These are phyloP conservation scores for Agrotis clavis DNA, from an alignment of 2,888 invertebrate genomes.

Conservation along the genomic window DNA sequence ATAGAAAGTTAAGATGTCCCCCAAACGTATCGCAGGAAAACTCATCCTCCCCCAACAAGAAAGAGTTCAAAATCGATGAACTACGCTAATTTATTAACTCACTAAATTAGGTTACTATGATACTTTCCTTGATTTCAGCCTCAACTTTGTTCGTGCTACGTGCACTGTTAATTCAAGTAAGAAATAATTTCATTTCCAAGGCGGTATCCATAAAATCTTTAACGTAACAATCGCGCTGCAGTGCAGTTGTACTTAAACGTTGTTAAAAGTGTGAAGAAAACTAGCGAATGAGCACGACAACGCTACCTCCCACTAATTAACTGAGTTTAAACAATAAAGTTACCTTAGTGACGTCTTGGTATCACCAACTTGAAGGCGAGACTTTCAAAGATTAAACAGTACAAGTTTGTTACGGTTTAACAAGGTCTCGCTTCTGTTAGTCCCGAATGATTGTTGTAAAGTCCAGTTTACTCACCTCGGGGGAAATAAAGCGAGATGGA, in stretches of 20 bases:
- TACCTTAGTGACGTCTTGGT: constrained; percentile 71
- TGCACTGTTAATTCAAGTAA: constrained; percentile 40
- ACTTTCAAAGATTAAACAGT: constrained; percentile 80
- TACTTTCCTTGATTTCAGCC: constrained; percentile 34
- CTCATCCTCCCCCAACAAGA: constrained; percentile 38
- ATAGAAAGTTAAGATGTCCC: constrained; percentile 60
- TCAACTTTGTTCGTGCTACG: constrained; percentile 38
- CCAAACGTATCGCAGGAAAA: constrained; percentile 43
- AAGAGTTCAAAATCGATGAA: constrained; percentile 50
- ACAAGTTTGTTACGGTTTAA: constrained; percentile 81
- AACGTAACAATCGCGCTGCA: constrained; percentile 49
- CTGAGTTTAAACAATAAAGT: constrained; percentile 71
- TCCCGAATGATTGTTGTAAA: constrained; percentile 80
- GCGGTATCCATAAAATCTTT: constrained; percentile 43
- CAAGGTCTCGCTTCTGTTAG: constrained; percentile 77
- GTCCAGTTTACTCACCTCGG: constrained; percentile 77
- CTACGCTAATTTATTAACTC: constrained; percentile 36
- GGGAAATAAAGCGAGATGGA: constrained; percentile 82
- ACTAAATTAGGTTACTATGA: constrained; percentile 41
- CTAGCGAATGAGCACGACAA: constrained; percentile 48
- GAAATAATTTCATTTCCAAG: constrained; percentile 40
- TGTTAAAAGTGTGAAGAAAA: constrained; percentile 55
- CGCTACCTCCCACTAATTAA: constrained; percentile 67
- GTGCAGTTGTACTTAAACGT: constrained; percentile 45
- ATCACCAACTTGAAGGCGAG: constrained; percentile 70